These are phyloP conservation scores for Cheilosia pagana DNA, from an alignment of 2,888 invertebrate genomes.

Conservation along the genomic window DNA sequence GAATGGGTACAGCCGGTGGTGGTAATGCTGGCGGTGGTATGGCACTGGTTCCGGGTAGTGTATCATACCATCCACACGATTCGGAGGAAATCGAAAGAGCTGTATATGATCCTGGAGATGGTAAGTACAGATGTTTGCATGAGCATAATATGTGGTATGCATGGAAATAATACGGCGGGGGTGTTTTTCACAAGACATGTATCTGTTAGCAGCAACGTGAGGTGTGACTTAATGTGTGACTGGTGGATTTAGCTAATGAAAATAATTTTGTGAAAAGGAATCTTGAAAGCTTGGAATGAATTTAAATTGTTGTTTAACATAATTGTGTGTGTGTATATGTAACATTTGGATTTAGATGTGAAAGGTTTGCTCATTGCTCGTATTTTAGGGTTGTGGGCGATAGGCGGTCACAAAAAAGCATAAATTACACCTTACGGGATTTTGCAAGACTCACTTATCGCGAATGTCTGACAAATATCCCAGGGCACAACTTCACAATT, in stretches of 20 bases:
- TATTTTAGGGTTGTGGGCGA: no score
- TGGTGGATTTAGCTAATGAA: not conserved
- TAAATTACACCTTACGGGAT: no score
- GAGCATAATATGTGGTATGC: not conserved
- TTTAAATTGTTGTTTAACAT: slow-evolving; percentile 13
- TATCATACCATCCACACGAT: slow-evolving; percentile 77
- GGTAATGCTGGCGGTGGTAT: slow-evolving; percentile 54
- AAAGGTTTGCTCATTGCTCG: not conserved
- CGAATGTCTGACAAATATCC: no score
- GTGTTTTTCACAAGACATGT: slow-evolving; percentile 2
- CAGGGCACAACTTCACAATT: no score
- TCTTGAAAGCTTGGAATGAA: slow-evolving; percentile 30
- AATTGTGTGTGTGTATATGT: slow-evolving; percentile 1
- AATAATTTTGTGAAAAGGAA: not conserved
- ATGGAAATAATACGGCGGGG: not conserved
- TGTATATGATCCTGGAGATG: slow-evolving; percentile 83
- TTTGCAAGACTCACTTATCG: no score
- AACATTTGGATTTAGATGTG: slow-evolving; percentile 14
- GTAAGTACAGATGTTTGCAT: slow-evolving; percentile 78
- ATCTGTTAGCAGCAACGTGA: not conserved
- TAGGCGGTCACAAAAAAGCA: no score
- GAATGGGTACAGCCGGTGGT: slow-evolving; percentile 46
- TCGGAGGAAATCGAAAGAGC: slow-evolving; percentile 78
- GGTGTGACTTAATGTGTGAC: slow-evolving; percentile 3
- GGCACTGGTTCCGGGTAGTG: slow-evolving; percentile 76